These are phyloP conservation scores for Colletes gigas DNA, from an alignment of 1,140 invertebrate genomes.

Conservation along the genomic window DNA sequence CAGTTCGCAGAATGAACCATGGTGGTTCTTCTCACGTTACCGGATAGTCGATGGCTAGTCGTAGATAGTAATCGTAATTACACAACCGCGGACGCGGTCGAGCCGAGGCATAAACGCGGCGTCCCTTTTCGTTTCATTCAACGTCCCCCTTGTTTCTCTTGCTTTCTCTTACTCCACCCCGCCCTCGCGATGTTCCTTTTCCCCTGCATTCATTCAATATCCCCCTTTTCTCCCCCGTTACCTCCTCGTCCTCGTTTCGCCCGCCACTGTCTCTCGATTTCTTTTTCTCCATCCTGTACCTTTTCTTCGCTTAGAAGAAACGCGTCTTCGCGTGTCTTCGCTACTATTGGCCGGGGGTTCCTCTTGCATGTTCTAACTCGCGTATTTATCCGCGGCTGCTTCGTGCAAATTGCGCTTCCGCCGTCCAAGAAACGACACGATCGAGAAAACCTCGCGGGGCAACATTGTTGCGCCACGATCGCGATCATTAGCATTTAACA, in stretches of 20 bases:
- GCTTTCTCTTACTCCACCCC: not conserved
- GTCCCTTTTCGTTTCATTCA: conserved; percentile 29
- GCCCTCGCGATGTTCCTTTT: not conserved
- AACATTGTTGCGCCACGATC: no score
- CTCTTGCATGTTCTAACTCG: not conserved
- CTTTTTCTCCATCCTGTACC: not conserved
- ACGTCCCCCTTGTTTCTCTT: not conserved
- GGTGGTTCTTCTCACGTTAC: conserved; percentile 51
- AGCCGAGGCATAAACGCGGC: conserved; percentile 28
- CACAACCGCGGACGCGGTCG: conserved; percentile 29
- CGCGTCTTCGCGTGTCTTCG: conserved; percentile 1
- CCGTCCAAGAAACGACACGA: not conserved
- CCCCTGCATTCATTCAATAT: not conserved
- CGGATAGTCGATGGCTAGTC: conserved; percentile 34
- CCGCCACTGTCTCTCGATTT: not conserved
- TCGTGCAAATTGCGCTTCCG: not conserved
- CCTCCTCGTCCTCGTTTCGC: not conserved
- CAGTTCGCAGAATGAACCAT: conserved; percentile 44
- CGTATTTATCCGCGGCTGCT: not conserved
- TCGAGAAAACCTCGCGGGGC: no score
- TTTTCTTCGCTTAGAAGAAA: not conserved
- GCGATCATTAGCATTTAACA: no score
- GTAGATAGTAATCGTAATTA: conserved; percentile 59
- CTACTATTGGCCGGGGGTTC: not conserved
- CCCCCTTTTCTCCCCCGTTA: not conserved